Percentiles rank a stretch among this genome's conserved stretches.
These are phyloP conservation scores for Premnoplex brunnescens DNA, from an alignment of 2,797 vertebrate species.

Conservation along the genomic window DNA sequence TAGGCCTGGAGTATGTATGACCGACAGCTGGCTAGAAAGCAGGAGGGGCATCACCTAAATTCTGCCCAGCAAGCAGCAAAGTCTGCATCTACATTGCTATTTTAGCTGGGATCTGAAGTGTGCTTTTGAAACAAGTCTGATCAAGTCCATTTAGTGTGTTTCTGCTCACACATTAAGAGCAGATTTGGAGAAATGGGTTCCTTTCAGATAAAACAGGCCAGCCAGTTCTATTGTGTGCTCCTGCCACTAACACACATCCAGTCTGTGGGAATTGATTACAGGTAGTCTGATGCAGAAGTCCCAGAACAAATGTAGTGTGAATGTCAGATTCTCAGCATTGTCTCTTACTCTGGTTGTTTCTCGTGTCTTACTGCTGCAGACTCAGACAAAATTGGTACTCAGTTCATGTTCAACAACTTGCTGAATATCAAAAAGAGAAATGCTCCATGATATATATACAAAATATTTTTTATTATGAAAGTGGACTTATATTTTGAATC, in stretches of 20 bases:
- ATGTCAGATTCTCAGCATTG: neutral
- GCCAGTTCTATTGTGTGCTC: neutral
- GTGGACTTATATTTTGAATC: neutral
- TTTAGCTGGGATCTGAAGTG: neutral
- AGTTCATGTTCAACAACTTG: neutral
- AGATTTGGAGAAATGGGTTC: neutral
- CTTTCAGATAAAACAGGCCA: neutral
- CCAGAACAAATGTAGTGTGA: neutral
- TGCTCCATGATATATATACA: neutral
- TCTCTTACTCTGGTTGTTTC: neutral
- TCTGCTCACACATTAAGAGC: neutral
- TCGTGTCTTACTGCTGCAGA: neutral
- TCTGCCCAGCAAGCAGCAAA: neutral
- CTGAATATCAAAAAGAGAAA: neutral
- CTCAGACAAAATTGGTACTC: neutral
- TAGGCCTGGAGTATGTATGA: rapidly evolving
- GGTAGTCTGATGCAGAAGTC: neutral
- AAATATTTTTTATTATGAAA: neutral
- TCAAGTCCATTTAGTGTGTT: neutral
- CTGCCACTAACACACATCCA: neutral
- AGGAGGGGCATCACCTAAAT: neutral
- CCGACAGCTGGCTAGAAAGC: neutral
- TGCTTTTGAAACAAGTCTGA: neutral
- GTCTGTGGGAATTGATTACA: neutral
- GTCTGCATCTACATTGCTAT: neutral